These are phyloP conservation scores for Phenganax stokvisi DNA, from an alignment of 92 coral and sea anemone genomes.

Conservation along the genomic window DNA sequence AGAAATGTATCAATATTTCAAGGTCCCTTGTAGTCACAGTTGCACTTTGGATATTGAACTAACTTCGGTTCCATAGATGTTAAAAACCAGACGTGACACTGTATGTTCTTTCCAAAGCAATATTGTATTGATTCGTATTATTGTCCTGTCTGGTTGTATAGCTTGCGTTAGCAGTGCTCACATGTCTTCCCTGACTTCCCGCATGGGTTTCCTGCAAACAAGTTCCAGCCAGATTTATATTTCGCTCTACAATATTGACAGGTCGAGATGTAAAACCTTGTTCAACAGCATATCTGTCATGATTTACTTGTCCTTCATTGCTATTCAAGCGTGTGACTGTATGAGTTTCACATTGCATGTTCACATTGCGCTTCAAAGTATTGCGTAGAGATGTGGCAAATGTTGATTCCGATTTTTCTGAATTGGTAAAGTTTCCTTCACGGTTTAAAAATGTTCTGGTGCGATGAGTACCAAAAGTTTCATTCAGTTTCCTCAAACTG, in stretches of 20 bases:
- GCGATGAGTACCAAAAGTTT: background rate
- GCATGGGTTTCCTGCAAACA: background rate
- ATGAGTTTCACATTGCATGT: background rate
- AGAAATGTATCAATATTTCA: too few species aligned
- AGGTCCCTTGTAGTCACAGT: too few species aligned
- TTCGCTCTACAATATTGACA: background rate
- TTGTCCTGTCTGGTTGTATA: background rate
- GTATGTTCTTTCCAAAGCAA: background rate
- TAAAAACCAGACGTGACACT: too few species aligned
- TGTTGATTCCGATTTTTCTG: background rate
- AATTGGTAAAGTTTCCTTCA: background rate
- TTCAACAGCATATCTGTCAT: background rate
- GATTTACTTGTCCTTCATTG: background rate
- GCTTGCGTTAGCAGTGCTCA: background rate
- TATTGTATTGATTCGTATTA: background rate
- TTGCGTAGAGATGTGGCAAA: background rate
- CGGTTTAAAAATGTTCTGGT: background rate
- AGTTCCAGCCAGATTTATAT: background rate
- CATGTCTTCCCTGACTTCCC: background rate
- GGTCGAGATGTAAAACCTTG: background rate
- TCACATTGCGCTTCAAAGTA: background rate
- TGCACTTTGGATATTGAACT: too few species aligned
- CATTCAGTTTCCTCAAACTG: background rate
- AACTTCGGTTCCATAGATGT: too few species aligned
- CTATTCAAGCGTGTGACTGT: background rate